A percentile compares a stretch with the other conserved stretches of the same genome.
Conservation (phyloP, 2,113 vertebrate species). For the Antechinus flavipes region DNA sequence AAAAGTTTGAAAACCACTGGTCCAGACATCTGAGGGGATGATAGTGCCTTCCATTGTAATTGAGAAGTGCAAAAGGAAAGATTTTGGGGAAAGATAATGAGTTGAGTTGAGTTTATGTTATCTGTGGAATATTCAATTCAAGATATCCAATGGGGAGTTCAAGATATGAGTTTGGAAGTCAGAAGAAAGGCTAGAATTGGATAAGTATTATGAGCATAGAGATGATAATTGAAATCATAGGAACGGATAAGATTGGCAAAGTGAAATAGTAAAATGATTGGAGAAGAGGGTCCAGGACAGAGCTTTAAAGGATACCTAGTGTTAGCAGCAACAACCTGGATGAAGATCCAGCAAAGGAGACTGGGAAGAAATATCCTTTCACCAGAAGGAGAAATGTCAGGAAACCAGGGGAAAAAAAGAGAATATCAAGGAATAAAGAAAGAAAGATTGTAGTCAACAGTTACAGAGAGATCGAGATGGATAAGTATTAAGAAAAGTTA, state of each 20-base stretch:
- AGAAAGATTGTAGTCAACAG: background rate
- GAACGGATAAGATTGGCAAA: background rate
- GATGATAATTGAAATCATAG: background rate
- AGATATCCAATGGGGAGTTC: background rate
- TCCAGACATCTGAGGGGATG: too few relatives aligned
- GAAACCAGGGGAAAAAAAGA: background rate
- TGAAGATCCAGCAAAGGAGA: background rate
- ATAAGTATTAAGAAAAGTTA: background rate
- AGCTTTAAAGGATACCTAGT: background rate
- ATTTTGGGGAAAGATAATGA: background rate
- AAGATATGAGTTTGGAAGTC: background rate
- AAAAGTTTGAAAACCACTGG: too few relatives aligned
- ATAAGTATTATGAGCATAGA: background rate
- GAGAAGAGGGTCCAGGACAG: background rate
- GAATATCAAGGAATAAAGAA: background rate
- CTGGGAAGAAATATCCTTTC: background rate
- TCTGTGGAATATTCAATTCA: background rate
- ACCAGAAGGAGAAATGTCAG: background rate
- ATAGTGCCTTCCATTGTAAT: too few relatives aligned
- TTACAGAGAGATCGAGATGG: background rate
- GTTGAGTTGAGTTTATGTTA: background rate
- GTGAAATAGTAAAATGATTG: background rate
- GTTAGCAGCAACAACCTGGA: background rate
- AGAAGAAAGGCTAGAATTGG: background rate
- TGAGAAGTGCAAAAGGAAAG: background rate